Evolutionary conservation across 2,888 invertebrate species (phyloP).

Genomic region (Sinohyriopsis cumingii): DNA sequence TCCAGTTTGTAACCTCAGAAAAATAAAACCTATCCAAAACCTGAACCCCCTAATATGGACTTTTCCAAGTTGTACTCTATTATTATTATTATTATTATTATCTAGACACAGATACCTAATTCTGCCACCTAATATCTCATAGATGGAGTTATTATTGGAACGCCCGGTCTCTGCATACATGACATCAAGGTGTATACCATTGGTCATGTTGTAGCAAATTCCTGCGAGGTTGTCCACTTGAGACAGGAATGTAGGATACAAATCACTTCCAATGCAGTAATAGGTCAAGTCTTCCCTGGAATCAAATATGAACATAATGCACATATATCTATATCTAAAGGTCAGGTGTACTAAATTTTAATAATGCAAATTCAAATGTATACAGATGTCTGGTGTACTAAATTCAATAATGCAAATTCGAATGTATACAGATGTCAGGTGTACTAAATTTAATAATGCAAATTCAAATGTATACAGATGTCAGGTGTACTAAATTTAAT

Average conservation of each 20-base stretch:
- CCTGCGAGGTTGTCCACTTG: conserved; percentile 46
- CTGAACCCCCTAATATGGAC: no score
- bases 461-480: no score
- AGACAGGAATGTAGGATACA: conserved; percentile 29
- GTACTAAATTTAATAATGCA: not conserved
- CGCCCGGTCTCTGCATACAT: conserved; percentile 62
- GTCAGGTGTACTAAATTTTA: not conserved
- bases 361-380: not conserved
- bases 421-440: not conserved
- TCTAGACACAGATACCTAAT: conserved; percentile 29
- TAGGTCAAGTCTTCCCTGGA: conserved; percentile 40
- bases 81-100: not conserved
- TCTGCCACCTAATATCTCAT: conserved; percentile 61
- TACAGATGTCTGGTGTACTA: not conserved
- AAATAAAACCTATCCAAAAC: no score
- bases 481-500: no score
- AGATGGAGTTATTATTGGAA: conserved; percentile 48
- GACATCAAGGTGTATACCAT: conserved; percentile 58
- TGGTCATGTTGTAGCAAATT: conserved; percentile 57
- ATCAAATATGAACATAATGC: not conserved
- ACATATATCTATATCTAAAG: not conserved
- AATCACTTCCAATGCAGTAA: conserved; percentile 22
- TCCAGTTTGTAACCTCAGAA: no score
- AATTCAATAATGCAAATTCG: not conserved
- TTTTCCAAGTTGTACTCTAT: no score